Conservation (phyloP, 2,888 invertebrate genomes). For the Calameuta pallipes region DNA sequence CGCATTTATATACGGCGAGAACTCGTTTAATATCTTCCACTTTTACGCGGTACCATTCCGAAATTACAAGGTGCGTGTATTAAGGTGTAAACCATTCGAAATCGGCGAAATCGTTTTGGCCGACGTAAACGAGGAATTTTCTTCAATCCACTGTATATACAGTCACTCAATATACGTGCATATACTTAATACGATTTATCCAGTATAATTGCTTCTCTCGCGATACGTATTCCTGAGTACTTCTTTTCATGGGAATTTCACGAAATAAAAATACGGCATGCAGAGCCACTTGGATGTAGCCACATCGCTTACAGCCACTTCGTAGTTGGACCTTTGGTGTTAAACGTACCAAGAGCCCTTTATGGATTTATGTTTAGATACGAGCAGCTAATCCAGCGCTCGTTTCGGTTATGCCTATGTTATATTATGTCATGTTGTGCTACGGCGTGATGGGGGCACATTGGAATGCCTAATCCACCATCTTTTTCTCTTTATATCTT, state of each 20-base stretch:
- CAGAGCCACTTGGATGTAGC: too few relatives aligned
- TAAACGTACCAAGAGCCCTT: not conserved
- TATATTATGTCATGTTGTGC: conserved; percentile 5
- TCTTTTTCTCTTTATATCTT: not conserved
- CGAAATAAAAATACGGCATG: too few relatives aligned
- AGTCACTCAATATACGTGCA: too few relatives aligned
- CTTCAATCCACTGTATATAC: too few relatives aligned
- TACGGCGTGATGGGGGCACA: not conserved
- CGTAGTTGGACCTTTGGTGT: not conserved
- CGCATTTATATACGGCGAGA: not conserved
- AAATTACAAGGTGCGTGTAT: too few relatives aligned
- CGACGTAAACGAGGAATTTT: too few relatives aligned
- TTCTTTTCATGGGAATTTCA: too few relatives aligned
- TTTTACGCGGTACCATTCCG: not conserved
- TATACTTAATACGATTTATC: too few relatives aligned
- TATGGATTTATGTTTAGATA: not conserved
- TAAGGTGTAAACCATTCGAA: too few relatives aligned
- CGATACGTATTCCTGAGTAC: too few relatives aligned
- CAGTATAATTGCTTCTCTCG: too few relatives aligned
- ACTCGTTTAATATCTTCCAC: not conserved
- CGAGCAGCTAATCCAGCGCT: not conserved
- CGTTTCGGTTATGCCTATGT: conserved; percentile 2
- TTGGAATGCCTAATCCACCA: conserved; percentile 4
- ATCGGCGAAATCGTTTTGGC: too few relatives aligned
- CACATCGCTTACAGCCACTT: not conserved